Base-by-base conservation (phyloP, 2,888 invertebrate genomes). In the Caenorhabditis sp. region DNA sequence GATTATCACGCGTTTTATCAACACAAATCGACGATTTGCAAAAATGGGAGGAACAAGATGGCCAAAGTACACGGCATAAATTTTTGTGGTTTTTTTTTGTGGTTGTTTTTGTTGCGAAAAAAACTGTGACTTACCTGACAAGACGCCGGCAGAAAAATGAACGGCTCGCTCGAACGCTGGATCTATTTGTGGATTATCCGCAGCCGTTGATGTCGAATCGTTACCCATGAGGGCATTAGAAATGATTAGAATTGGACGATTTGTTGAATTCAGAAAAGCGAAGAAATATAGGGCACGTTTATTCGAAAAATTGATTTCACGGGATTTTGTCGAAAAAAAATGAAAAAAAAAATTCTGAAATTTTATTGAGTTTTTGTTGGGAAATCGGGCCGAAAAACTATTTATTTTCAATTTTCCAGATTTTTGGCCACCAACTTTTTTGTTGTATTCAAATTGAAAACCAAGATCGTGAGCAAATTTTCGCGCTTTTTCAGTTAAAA, bases 131-230 rank as follows among this genome's bases (percentile, higher is more conserved):
- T 36, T 10, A 63, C 63, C 63, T 24, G 63, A 63, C 19, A 63
- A 3, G 14, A 63, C 43, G 8, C 63, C 63, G n/a, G 63, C 63
- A 24, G 36, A 37, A 19, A 63, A 63, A 63, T 55, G 63, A 4
- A 63, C 61, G 4, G 37, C 23, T 49, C 49, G 21, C 49, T 55
- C 59, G 23, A 59, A 59, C 24, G 23, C 23, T 4, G 24, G 24
- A 37, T 58, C 26, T 14, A 55, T 55, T 23, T 19, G 53, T 23
- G 31, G 31, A 31, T 31, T 31, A 31, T 31, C 31, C 31, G 51
- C n/a, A 50, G 14, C 21, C 21, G 43, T 43, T 43, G 43, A 43
- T 14, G 43, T 17, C 43, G 43, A 43, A 43, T 43, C 17, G 43
- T 43, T 17, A 17, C 43, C 17, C 43, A 43, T 43, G 43, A 3